Base-by-base conservation (phyloP, 2,888 invertebrate species). In the Eupithecia exiguata region DNA sequence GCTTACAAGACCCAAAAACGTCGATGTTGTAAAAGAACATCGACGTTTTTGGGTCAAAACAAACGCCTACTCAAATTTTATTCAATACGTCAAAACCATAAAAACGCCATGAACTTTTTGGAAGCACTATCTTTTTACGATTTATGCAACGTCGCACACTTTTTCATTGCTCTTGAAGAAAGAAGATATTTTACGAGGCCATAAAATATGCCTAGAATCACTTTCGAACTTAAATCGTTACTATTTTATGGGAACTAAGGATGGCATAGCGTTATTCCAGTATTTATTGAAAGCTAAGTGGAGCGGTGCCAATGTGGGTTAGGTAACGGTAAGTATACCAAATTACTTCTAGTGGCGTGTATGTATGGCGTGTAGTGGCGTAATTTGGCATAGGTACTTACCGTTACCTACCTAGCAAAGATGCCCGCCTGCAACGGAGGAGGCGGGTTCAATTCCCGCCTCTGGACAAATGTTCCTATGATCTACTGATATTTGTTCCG, bases 141-240 rank as follows among this genome's bases (percentile, higher is more conserved):
- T 78, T 68, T 66, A 72, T 75, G 76, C 71, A 75, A 67, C 74
- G 75, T 69, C 69, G 70, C 72, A 70, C 76, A 80, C 75, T 78
- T 79, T 81, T 81, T 81, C 77, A 79, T 80, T 74, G 75, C 78
- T 76, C 76, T 80, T 76, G 69, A 71, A 62, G 53, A 62, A 67
- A 71, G 68, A 73, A 71, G 68, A 73, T 71, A 62, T 62, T 73
- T 76, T 76, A 76, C 68, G 76, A 73, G 21, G 43, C 69, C 1
- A 66, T 74, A 70, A 76, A 76, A 74, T 75, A 74, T 76, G 73
- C 71, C 66, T 75, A 68, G 71, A 65, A 71, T 66, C 68, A 61
- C 43, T 68, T 58, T 25, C 35, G 30, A 62, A 35, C 49, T 53
- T 53, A 53, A 53, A 53, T 53, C 49, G 49, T 53, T 53, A 53